These are phyloP conservation scores for Leptopterna dolabrata DNA, from an alignment of 2,888 invertebrate species.

Conservation along the genomic window DNA sequence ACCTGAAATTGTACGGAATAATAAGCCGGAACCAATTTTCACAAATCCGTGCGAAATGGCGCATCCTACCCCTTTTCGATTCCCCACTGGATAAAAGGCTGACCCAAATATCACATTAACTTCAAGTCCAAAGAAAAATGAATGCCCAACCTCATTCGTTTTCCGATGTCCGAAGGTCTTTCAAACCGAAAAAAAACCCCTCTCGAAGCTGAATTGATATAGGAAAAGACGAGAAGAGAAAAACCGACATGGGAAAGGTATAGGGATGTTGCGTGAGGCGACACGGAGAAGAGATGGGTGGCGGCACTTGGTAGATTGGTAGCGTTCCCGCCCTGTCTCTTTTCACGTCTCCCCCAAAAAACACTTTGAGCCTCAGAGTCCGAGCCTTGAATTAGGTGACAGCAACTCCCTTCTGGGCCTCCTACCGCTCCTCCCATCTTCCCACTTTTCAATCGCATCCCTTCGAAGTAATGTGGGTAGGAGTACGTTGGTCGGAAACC, in stretches of 20 bases:
- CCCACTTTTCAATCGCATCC: background rate
- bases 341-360: background rate
- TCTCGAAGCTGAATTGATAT: background rate
- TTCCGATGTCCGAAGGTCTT: background rate
- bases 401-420: background rate
- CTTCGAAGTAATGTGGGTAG: background rate
- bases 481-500: background rate
- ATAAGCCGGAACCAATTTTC: too few species aligned
- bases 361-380: background rate
- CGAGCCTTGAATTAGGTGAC: background rate
- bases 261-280: background rate
- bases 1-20: too few species aligned
- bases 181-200: background rate
- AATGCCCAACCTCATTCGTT: background rate
- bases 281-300: background rate
- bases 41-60: too few species aligned
- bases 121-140: background rate
- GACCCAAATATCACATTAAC: too few species aligned
- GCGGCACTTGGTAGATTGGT: slow-evolving; percentile 7
- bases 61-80: too few species aligned
- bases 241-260: background rate
- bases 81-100: too few species aligned
- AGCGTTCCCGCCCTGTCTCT: background rate
- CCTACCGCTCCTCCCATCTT: too few species aligned
- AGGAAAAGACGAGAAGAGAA: background rate